Evolutionary conservation across 1,140 invertebrate species (phyloP).

Genomic region (Rhynchophorus ferrugineus): DNA sequence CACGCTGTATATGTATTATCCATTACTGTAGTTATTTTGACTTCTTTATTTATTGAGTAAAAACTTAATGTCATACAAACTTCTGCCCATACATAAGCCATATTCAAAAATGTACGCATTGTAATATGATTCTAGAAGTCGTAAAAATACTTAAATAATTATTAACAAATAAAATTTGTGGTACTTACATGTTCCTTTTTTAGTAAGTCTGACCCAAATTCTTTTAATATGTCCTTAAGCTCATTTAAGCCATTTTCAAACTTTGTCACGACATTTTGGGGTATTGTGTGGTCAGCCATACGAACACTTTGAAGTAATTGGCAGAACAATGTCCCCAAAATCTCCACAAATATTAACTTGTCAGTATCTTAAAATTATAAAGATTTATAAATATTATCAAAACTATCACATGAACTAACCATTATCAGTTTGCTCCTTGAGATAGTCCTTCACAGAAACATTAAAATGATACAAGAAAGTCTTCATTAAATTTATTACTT

Average conservation of each 20-base stretch:
- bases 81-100: slow-evolving; percentile 36
- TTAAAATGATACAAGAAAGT: slow-evolving; percentile 33
- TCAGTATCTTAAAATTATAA: not conserved
- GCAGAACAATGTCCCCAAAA: slow-evolving; percentile 24
- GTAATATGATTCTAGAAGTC: slow-evolving; percentile 34
- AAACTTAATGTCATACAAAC: slow-evolving; percentile 30
- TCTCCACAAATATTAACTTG: slow-evolving; percentile 23
- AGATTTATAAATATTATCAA: not conserved
- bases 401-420: not conserved
- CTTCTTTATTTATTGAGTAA: slow-evolving; percentile 28
- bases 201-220: slow-evolving; percentile 30
- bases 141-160: slow-evolving; percentile 7
- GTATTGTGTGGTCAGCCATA: slow-evolving; percentile 32
- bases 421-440: slow-evolving; percentile 13
- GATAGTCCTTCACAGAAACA: slow-evolving; percentile 17
- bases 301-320: slow-evolving; percentile 27
- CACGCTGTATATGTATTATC: slow-evolving; percentile 26
- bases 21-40: slow-evolving; percentile 13
- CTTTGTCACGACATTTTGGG: slow-evolving; percentile 29
- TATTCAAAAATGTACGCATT: slow-evolving; percentile 34
- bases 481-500: slow-evolving; percentile 36
- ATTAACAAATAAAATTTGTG: slow-evolving; percentile 4
- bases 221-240: slow-evolving; percentile 26
- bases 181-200: slow-evolving; percentile 36
- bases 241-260: slow-evolving; percentile 30